Base-by-base conservation (phyloP, 2,797 vertebrate species). In the Calcarius lapponicus region DNA sequence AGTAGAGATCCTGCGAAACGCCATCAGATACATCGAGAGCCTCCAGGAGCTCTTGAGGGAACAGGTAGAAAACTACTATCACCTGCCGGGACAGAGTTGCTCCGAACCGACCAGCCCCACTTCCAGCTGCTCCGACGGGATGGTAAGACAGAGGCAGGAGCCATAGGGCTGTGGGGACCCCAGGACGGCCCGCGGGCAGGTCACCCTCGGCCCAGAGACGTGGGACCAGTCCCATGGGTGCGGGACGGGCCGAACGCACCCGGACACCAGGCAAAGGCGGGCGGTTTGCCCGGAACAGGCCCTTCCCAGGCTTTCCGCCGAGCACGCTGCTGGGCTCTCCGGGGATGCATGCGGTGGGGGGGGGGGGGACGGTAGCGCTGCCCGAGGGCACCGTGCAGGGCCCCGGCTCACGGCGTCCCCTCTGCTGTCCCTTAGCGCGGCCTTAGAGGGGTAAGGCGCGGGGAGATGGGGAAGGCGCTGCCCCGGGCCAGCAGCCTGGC, bases 1-100 rank as follows among this genome's bases (percentile, higher is more conserved):
- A 97, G 99, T 99, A 95, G 99, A 99, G 98, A 99, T 99, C 97
- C 98, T 99, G 96, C 98, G 99, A 90, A 99, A 99, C 12, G 99
- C 99, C 97, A 99, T 99, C 97, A 98, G 99, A 60, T 99, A 99
- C 98, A 99, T 99, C 20, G 99, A 99, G 95, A 99, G 99, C 93
- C 98, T 99, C 56, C 99, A 99, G 98, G 99, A 99, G 4, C 98
- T 99, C 90, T 98, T 99, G 42, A 97, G 98, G 16, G 99, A 99
- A 88, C 99, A 99, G 97, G 99, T 99, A 97, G 98, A 99, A 85
- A 98, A 98, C 97, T 99, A 98, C 97, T 99, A 99, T 87, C 95
- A 98, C 93, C 98, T 99, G 58, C 99, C 99, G 0, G 98, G 98
- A 74, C 98, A 98, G 97, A 98, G 98, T 97, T 97, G 98, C 97